These are phyloP conservation scores for Labeo rohita DNA, from an alignment of 2,113 vertebrate genomes.

Conservation along the genomic window DNA sequence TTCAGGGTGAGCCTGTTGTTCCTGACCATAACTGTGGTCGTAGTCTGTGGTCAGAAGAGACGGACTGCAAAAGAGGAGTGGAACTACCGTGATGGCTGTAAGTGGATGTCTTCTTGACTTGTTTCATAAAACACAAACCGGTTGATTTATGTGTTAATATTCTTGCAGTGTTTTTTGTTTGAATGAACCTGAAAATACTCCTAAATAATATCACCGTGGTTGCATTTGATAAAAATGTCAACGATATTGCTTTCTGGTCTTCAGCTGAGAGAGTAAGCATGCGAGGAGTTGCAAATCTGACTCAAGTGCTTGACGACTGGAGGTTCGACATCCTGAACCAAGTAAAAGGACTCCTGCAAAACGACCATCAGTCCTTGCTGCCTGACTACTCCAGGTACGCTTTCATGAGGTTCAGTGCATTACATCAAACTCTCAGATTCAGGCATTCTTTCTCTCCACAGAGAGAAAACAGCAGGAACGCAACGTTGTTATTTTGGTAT, in stretches of 20 bases:
- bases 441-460: slow-evolving; percentile 11
- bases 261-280: slow-evolving; percentile 78
- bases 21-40: slow-evolving; percentile 54
- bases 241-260: slow-evolving; percentile 31
- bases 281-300: slow-evolving; percentile 77
- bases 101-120: slow-evolving; percentile 41
- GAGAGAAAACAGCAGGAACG: slow-evolving; percentile 2
- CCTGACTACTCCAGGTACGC: slow-evolving; percentile 79
- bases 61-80: slow-evolving; percentile 68
- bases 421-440: background rate
- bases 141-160: background rate
- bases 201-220: too few species aligned
- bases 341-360: slow-evolving; percentile 74
- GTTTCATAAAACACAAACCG: background rate
- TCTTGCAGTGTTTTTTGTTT: background rate
- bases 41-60: slow-evolving; percentile 68
- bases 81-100: slow-evolving; percentile 80
- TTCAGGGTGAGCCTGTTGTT: slow-evolving; percentile 67
- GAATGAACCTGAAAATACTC: background rate
- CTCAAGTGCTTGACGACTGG: slow-evolving; percentile 81
- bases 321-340: slow-evolving; percentile 78
- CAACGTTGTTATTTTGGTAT: slow-evolving; percentile 46
- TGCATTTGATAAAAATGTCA: background rate
- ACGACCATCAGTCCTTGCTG: slow-evolving; percentile 78
- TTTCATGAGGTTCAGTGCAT: background rate